Conservation (phyloP, 2,113 vertebrate species). For the western clawed frog (Xenopus tropicalis) region UCB_Xtro_10.0 CM004443.2:70421501-70422000, state of each 20-base stretch:
- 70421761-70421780: conserved; percentile 9
- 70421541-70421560: too few relatives aligned
- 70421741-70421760: not conserved
- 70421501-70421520: too few relatives aligned
- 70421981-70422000: conserved; percentile 1
- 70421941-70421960: conserved; percentile 2
- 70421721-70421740: not conserved
- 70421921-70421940: conserved; percentile 5
- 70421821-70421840: not conserved
- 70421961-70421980: conserved; percentile 13
- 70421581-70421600: too few relatives aligned
- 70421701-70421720: not conserved
- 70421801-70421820: not conserved
- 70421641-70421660: not conserved
- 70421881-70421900: conserved; percentile 3
- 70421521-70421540: too few relatives aligned
- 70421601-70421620: not conserved
- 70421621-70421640: not conserved
- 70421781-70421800: not conserved
- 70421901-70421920: conserved; percentile 15
- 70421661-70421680: not conserved
- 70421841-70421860: conserved; percentile 1
- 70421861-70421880: conserved; percentile 6
- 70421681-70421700: too few relatives aligned
- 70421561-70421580: too few relatives aligned